phyloP scores from a whole-genome alignment of 2,888 invertebrate species.

The Eremobia ochroleuca region DNA sequence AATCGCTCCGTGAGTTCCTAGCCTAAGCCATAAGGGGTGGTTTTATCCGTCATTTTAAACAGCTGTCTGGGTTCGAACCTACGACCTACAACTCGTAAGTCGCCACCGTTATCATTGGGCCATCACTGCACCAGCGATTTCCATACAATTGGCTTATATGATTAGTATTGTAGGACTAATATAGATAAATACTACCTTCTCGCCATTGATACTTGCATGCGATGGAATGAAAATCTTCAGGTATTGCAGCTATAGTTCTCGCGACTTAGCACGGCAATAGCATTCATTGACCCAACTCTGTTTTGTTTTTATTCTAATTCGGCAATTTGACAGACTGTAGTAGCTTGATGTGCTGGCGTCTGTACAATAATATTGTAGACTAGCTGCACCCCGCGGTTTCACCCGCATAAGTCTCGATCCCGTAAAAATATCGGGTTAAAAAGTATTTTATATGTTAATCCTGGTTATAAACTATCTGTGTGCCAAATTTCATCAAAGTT shows the following conservation, averaged over 20 bases:
- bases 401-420: too few relatives aligned
- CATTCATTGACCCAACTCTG: neutral
- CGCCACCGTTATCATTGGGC: neutral
- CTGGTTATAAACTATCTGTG: too few relatives aligned
- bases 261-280: neutral
- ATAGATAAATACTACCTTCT: neutral
- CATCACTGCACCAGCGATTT: neutral
- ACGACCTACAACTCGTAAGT: neutral
- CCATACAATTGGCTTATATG: conserved; percentile 9
- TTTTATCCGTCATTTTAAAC: neutral
- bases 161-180: neutral
- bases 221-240: too few relatives aligned
- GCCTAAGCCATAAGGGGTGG: neutral
- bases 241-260: neutral
- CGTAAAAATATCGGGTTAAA: too few relatives aligned
- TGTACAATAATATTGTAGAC: too few relatives aligned
- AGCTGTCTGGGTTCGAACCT: neutral
- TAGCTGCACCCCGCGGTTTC: too few relatives aligned
- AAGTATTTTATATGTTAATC: too few relatives aligned
- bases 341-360: too few relatives aligned
- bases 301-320: neutral
- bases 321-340: too few relatives aligned
- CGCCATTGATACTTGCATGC: neutral
- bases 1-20: too few relatives aligned
- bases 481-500: too few relatives aligned